Evolutionary conservation across 2,888 invertebrate genomes (phyloP).

Genomic region (Epinotia nisella): DNA sequence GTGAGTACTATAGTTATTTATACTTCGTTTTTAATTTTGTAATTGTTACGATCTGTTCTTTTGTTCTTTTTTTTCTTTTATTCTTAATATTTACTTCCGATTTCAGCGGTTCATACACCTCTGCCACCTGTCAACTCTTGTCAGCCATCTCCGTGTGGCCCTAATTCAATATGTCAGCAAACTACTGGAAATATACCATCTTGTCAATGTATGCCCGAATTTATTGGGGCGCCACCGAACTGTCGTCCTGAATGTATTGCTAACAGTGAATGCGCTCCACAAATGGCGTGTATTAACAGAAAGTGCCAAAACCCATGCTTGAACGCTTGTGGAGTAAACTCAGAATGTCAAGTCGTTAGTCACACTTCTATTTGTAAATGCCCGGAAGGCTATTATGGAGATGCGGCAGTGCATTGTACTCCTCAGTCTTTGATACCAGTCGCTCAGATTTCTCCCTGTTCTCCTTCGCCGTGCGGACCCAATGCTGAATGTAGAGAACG

Average conservation of each 20-base stretch:
- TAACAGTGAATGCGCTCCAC: constrained; percentile 88
- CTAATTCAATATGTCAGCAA: constrained; percentile 87
- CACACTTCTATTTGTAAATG: constrained; percentile 91
- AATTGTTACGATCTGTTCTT: background rate
- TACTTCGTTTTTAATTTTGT: background rate
- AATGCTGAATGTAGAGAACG: constrained; percentile 87
- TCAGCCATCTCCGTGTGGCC: constrained; percentile 90
- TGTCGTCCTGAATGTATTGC: constrained; percentile 90
- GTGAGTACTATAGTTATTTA: constrained; percentile 65
- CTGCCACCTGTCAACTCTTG: constrained; percentile 85
- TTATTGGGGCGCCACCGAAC: constrained; percentile 88
- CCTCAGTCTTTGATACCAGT: constrained; percentile 55
- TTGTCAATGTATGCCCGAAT: constrained; percentile 88
- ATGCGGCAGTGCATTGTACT: constrained; percentile 89
- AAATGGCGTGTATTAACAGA: constrained; percentile 89
- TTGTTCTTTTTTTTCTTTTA: background rate
- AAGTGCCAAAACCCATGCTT: constrained; percentile 91
- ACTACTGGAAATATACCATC: constrained; percentile 85
- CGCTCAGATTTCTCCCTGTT: constrained; percentile 81
- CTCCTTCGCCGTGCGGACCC: constrained; percentile 86
- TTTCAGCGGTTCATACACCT: constrained; percentile 65
- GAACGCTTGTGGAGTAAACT: constrained; percentile 89
- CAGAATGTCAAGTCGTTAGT: constrained; percentile 90
- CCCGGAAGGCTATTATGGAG: constrained; percentile 87
- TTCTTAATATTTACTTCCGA: background rate